A percentile compares a stretch with the other conserved stretches of the same genome.
These are phyloP conservation scores for Elephas maximus DNA, from an alignment of 2,113 vertebrate genomes.

Conservation along the genomic window DNA sequence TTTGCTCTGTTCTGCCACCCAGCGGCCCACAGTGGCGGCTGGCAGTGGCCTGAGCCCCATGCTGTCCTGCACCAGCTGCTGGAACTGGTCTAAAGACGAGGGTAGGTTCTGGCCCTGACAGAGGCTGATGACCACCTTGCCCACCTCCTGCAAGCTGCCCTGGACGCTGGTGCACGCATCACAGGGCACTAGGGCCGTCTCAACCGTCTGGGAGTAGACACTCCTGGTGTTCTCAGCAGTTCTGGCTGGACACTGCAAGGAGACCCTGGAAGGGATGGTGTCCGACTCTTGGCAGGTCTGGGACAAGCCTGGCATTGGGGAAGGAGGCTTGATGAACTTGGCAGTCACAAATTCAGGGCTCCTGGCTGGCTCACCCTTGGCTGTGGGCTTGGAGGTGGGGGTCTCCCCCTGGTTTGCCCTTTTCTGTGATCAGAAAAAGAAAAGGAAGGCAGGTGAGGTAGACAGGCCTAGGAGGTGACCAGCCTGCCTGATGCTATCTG, in stretches of 20 bases:
- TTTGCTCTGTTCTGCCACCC: conserved; percentile 92
- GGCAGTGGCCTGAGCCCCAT: conserved; percentile 88
- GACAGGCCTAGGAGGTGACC: background rate
- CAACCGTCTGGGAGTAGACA: conserved; percentile 87
- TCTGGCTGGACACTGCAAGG: background rate
- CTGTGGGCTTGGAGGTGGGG: conserved; percentile 57
- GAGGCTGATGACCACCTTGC: conserved; percentile 89
- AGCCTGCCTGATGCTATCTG: background rate
- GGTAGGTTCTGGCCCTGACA: conserved; percentile 94
- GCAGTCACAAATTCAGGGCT: background rate
- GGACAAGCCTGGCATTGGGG: conserved; percentile 34
- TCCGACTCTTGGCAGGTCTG: conserved; percentile 41
- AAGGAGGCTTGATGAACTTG: conserved; percentile 53
- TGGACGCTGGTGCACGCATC: conserved; percentile 89
- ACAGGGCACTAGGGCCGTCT: conserved; percentile 89
- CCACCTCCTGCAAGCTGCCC: conserved; percentile 88
- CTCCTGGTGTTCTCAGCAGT: conserved; percentile 63
- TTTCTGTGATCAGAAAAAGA: conserved; percentile 79
- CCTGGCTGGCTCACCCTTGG: background rate
- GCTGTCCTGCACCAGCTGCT: conserved; percentile 87
- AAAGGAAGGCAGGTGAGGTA: conserved; percentile 40
- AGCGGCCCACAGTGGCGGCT: conserved; percentile 90
- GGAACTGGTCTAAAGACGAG: conserved; percentile 91
- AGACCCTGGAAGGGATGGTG: background rate
- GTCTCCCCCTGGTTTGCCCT: conserved; percentile 55